A percentile compares a stretch with the other conserved stretches of the same genome.
These are phyloP conservation scores for Aptenodytes patagonicus DNA, from an alignment of 2,113 vertebrate species.

Conservation along the genomic window DNA sequence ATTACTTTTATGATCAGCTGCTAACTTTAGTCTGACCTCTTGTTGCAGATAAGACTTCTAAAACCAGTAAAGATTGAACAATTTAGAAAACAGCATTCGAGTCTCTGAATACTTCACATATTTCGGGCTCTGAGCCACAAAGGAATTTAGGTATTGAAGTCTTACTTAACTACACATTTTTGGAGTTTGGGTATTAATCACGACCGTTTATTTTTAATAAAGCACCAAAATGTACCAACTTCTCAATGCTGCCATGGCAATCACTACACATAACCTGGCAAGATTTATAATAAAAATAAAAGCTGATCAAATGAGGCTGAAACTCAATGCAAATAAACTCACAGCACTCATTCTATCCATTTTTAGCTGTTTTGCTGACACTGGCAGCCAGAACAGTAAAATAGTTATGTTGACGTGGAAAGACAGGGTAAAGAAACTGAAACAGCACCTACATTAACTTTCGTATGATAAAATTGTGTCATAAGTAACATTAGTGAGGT, in stretches of 20 bases:
- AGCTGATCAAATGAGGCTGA: neutral
- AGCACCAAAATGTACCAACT: neutral
- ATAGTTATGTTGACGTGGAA: fast-evolving
- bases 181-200: neutral
- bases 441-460: neutral
- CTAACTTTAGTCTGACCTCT: neutral
- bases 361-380: neutral
- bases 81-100: neutral
- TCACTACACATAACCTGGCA: neutral
- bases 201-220: neutral
- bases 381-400: neutral
- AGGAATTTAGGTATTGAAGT: neutral
- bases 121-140: neutral
- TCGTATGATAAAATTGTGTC: neutral
- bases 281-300: neutral
- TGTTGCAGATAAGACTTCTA: neutral
- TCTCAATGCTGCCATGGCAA: neutral
- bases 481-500: fast-evolving
- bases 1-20: neutral
- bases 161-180: neutral
- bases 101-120: neutral
- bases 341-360: neutral
- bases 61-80: neutral
- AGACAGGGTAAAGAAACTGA: neutral
- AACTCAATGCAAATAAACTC: neutral